These are phyloP conservation scores for Trachelus stipa DNA, from an alignment of 2,888 invertebrate species.

Conservation along the genomic window DNA sequence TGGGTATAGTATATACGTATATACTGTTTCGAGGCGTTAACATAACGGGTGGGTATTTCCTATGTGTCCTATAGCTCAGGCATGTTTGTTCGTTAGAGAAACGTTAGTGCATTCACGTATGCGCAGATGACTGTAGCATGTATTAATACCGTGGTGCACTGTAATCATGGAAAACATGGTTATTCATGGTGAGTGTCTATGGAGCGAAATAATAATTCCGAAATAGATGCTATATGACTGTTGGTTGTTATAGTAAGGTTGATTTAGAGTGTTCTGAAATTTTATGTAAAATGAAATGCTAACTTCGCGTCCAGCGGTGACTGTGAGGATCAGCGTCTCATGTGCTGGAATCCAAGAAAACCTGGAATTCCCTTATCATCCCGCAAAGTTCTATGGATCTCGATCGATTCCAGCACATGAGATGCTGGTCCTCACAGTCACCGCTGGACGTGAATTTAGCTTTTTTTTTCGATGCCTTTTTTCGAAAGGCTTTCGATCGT, in stretches of 20 bases:
- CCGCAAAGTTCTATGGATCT: no score
- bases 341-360: no score
- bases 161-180: neutral
- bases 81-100: neutral
- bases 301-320: no score
- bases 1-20: neutral
- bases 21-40: neutral
- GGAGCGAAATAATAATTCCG: neutral
- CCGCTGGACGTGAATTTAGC: no score
- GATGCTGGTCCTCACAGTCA: no score
- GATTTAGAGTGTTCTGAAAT: neutral
- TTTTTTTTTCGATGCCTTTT: no score
- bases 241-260: neutral
- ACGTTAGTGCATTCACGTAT: neutral
- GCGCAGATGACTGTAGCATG: no score
- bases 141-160: neutral
- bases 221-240: neutral
- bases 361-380: no score
- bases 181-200: neutral
- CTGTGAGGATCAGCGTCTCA: no score
- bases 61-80: neutral
- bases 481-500: no score
- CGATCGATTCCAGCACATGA: no score
- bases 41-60: neutral
- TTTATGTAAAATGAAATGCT: no score